Conservation (phyloP, 2,113 vertebrate species). For the Plecturocebus donacophilus region DNA sequence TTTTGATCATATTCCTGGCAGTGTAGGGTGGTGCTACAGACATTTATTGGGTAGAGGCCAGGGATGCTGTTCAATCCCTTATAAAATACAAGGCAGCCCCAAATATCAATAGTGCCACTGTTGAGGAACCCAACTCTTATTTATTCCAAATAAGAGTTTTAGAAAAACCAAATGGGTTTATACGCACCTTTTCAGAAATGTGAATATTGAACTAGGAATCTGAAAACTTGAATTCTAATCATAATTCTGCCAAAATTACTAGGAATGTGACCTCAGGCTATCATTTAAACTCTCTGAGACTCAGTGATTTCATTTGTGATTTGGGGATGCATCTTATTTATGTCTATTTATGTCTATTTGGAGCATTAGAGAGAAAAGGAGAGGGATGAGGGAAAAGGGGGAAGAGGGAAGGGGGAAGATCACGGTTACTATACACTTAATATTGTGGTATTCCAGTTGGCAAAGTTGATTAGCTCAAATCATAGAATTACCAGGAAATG, state of each 20-base stretch:
- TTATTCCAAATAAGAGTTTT: background rate
- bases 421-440: background rate
- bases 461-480: background rate
- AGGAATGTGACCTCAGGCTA: background rate
- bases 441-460: background rate
- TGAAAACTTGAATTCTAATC: conserved; percentile 24
- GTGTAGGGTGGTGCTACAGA: background rate
- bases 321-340: background rate
- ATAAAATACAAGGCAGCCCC: background rate
- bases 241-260: conserved; percentile 26
- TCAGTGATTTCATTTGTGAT: background rate
- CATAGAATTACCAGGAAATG: background rate
- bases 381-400: background rate
- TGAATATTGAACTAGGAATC: background rate
- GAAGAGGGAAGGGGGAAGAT: background rate
- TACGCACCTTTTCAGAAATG: background rate
- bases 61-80: background rate
- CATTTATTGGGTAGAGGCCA: background rate
- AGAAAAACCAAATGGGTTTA: background rate
- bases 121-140: background rate
- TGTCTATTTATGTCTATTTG: background rate
- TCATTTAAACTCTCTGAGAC: background rate
- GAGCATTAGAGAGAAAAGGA: background rate
- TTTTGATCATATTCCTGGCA: background rate
- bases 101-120: background rate